Base-by-base conservation (phyloP, 2,113 vertebrate species). In the Alethe castanea region DNA sequence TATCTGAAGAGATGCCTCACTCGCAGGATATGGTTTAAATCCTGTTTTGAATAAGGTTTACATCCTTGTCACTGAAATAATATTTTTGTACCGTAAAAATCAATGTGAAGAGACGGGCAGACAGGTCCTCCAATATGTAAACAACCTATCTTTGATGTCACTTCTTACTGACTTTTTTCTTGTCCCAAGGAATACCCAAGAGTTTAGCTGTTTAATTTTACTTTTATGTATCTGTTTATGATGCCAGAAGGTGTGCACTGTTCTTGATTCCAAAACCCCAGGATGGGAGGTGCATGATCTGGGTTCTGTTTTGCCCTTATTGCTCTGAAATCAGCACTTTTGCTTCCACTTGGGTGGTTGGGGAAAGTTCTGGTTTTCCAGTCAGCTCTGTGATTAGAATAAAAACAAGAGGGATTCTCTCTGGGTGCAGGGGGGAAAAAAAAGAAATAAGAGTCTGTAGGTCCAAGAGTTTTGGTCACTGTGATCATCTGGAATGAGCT, bases 11-110 rank as follows among this genome's bases (percentile, higher is more conserved):
- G 98, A 98, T 98, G 97, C 98, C 98, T 98, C 98, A 86, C 98
- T 98, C 44, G 98, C 99, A 99, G 99, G 99, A 99, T 99, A 98
- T 98, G 97, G 97, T 98, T 98, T 97, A 98, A 97, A 98, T 99
- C 99, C 99, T 99, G 99, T 99, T 99, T 99, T 99, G 99, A 99
- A 99, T 98, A 99, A 98, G 96, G 98, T 98, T 99, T 98, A 98
- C 98, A 99, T 99, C 99, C 98, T 99, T 98, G 97, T 98, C 98
- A 98, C 98, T 98, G 98, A 98, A 98, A 98, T 98, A 98, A 99
- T 99, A 99, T 99, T 99, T 99, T 99, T 99, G 96, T 99, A 98
- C 98, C 97, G 97, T 97, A 91, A 98, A 98, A 98, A 98, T 98
- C 97, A 97, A 97, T 95, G 97, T 42, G 79, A 97, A 98, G 97